Evolutionary conservation across 2,113 vertebrate species (phyloP), one percentile per base, ranked within the genome.

Genomic region (Onychorhynchus coronatus): DNA sequence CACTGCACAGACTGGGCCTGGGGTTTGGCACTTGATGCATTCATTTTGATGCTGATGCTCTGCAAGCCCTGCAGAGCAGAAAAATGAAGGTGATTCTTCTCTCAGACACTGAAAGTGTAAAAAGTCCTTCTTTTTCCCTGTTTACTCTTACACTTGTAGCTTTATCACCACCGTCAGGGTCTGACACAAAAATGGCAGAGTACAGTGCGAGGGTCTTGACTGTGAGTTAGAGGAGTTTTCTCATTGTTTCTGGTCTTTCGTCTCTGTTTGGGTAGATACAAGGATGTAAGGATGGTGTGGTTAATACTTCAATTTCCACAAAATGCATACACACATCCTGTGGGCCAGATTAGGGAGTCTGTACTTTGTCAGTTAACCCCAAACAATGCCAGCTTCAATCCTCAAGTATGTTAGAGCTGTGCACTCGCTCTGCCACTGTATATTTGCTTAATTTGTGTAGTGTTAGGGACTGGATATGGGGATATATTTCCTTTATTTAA

Each of bases 201-300:
- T n/a, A 8, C 20, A 41, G 33, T 5, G 0, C 16, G 17, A 6
- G 8, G 8, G 6, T 22, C 55, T 24, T 8, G 12, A 30, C 5
- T 17, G 16, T 14, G 67, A 41, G 33, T 13, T 53, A 28, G 37
- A 83, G 25, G 50, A 66, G 21, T 39, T 84, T 70, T 31, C 44
- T 61, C 24, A 1, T 39, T 24, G 28, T 71, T 85, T 50, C 61
- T 87, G 73, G 21, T 70, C 31, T 80, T 37, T 35, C 12, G 9
- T 19, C 56, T 82, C 35, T 77, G 5, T 31, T 33, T 50, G 52
- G n/a, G 18, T 68, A 42, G 41, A 14, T 27, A 9, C 1, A 46
- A 50, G 18, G 52, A 33, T 87, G 49, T 59, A 50, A 78, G 49
- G 55, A 9, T 33, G 19, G 1, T 49, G 52, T 30, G 46, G 18